Evolutionary conservation across 2,888 invertebrate genomes (phyloP), one percentile per base, ranked within the genome.

Genomic region (Kryphioiulus occultus): DNA sequence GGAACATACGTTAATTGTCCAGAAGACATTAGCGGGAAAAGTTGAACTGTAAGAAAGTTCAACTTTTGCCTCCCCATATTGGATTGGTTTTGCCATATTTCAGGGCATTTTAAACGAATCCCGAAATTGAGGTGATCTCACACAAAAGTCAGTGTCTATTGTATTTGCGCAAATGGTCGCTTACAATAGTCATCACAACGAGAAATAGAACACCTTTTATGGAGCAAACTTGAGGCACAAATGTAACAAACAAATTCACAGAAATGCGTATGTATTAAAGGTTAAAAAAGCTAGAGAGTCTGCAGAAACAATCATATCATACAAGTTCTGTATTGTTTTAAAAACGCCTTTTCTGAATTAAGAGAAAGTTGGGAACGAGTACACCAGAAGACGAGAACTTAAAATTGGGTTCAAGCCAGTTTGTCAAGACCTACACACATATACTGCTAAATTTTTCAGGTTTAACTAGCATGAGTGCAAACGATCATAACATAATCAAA

Each of bases 231-330:
- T 78, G 78, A 78, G 78, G 78, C 78, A 78, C 78, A 78, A 78
- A 78, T 78, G 78, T 78, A 78, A 78, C 78, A 78, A 78, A 78
- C 78, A 78, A 78, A 78, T 78, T 22, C 78, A 78, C 78, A 78
- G 78, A 78, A 30, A 78, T 78, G 78, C 78, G 30, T 78, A 78
- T 78, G 30, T 78, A 78, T 78, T 78, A 78, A 78, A 78, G 26
- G 78, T 78, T 78, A 78, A 78, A 78, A 78, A 78, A 78, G 78
- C 78, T 78, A 78, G 78, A 68, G 68, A 78, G 78, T 78, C 78
- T 78, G 78, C 78, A 30, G 78, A 30, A 78, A 78, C 78, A 78
- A 78, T 78, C 78, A 3, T 78, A 78, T 78, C 30, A 15, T 78
- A 78, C 78, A 78, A 30, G 30, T 78, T 26, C 68, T 78, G 30